A percentile compares a stretch with the other conserved stretches of the same genome.
Evolutionary conservation across 2,888 invertebrate species (phyloP).

Genomic region (Trypoxylon attenuatum): DNA sequence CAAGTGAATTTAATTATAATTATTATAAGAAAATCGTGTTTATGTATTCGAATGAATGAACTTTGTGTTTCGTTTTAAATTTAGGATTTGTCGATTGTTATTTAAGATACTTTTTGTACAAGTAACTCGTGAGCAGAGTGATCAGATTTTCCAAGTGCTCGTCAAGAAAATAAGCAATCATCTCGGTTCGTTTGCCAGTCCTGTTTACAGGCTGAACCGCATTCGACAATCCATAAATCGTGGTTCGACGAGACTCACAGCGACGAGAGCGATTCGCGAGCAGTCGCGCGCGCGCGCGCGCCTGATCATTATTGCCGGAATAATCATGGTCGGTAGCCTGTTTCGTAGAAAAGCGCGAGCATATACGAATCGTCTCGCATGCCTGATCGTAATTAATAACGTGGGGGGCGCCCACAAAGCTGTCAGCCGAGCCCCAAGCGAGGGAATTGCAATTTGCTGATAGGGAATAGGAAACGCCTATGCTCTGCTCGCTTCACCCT

Average conservation of each 20-base stretch:
- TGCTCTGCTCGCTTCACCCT: slow-evolving; percentile 38
- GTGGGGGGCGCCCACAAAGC: slow-evolving; percentile 68
- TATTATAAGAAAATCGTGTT: too few species aligned
- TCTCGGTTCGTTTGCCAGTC: too few species aligned
- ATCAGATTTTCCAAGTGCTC: slow-evolving; percentile 2
- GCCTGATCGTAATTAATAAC: slow-evolving; percentile 73
- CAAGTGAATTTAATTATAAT: too few species aligned
- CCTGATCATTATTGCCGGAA: slow-evolving; percentile 55
- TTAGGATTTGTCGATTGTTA: too few species aligned
- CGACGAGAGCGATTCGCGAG: background rate
- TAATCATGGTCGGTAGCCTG: slow-evolving; percentile 65
- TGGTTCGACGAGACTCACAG: slow-evolving; percentile 26
- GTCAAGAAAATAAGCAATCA: slow-evolving; percentile 22
- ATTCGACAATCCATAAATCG: slow-evolving; percentile 53
- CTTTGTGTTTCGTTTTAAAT: too few species aligned
- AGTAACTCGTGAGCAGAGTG: background rate
- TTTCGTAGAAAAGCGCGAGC: slow-evolving; percentile 51
- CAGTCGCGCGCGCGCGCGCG: slow-evolving; percentile 25
- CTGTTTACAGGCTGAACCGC: slow-evolving; percentile 42
- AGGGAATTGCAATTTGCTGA: slow-evolving; percentile 59
- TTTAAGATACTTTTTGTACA: too few species aligned
- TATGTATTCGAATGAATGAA: too few species aligned
- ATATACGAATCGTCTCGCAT: slow-evolving; percentile 70
- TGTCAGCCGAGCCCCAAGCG: slow-evolving; percentile 51
- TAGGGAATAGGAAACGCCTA: slow-evolving; percentile 62